Conservation (phyloP, 2,113 vertebrate genomes). For the Trematomus loennbergii region DNA sequence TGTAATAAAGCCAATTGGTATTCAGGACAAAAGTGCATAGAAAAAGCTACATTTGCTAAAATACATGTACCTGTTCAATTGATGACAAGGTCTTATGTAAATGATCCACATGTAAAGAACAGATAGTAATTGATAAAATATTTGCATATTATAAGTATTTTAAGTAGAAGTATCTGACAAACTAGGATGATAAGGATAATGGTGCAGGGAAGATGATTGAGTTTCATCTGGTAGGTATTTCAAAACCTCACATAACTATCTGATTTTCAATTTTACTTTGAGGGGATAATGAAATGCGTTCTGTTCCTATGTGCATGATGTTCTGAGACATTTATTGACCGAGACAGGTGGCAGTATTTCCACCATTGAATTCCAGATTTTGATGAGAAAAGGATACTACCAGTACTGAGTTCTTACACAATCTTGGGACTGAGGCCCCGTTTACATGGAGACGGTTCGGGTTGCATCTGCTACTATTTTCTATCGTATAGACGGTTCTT, state of each 20-base stretch:
- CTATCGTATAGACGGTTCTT: no score
- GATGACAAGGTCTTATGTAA: not conserved
- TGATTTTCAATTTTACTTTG: not conserved
- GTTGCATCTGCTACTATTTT: no score
- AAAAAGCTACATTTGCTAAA: not conserved
- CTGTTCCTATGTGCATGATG: not conserved
- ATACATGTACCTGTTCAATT: no score
- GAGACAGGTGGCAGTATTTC: constrained; percentile 1
- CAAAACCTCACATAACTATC: not conserved
- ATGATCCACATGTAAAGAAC: not conserved
- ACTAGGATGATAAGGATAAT: not conserved
- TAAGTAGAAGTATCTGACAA: not conserved
- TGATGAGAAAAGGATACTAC: constrained; percentile 6
- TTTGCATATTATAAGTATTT: no score
- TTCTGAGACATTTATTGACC: not conserved
- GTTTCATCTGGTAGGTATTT: not conserved
- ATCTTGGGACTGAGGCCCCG: not conserved
- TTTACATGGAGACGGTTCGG: no score
- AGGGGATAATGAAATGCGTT: not conserved
- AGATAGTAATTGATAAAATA: not conserved
- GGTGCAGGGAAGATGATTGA: not conserved
- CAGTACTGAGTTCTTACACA: not conserved
- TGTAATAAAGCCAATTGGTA: no score
- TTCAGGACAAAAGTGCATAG: not conserved
- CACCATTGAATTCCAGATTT: constrained; percentile 13